Evolutionary conservation across 2,888 invertebrate species (phyloP), one percentile per base, ranked within the genome.

Genomic region (Dasypolia templi): DNA sequence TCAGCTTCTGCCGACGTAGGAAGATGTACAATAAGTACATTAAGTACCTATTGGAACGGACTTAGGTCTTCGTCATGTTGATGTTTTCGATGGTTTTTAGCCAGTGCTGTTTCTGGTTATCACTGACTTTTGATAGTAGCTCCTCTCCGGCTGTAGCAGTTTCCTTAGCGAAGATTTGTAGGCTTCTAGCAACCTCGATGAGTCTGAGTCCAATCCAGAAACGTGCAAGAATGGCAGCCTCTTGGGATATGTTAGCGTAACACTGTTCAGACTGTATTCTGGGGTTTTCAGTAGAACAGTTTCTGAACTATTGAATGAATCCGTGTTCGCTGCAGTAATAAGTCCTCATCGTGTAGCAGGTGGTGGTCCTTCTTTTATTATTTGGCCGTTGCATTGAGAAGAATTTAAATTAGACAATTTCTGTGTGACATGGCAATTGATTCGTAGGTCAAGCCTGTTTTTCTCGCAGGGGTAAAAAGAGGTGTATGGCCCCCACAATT

Each of bases 261-360:
- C 4, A 2, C 35, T 35, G 35, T 6, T 7, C 35, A 35, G 35
- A 35, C 35, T 7, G 35, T 35, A 3, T 35, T 35, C 35, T 35
- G 35, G 35, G 35, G 35, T 35, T 35, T 35, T 35, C 14, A 63
- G 1, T 44, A 9, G 39, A 76, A 42, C 35, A 5, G 42, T 35
- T 59, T 46, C 29, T n/a, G n/a, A n/a, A n/a, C n/a, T 32, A 46
- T 78, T 64, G 32, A 67, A 71, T 59, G 26, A 82, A 64, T 63
- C 62, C 58, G 26, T 46, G 35, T 42, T 82, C 67, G 19, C 59
- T 64, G 83, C 67, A 64, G 58, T 51, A 59, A 66, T 59, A 63
- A n/a, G 26, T 58, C 22, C 49, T 39, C 35, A 32, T 58, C 35
- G 65, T 49, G 77, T 19, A 53, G 58, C 79, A 77, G 78, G 49